Evolutionary conservation across 2,888 invertebrate genomes (phyloP).

Genomic region (Kuschelorhynchus macadamiae): DNA sequence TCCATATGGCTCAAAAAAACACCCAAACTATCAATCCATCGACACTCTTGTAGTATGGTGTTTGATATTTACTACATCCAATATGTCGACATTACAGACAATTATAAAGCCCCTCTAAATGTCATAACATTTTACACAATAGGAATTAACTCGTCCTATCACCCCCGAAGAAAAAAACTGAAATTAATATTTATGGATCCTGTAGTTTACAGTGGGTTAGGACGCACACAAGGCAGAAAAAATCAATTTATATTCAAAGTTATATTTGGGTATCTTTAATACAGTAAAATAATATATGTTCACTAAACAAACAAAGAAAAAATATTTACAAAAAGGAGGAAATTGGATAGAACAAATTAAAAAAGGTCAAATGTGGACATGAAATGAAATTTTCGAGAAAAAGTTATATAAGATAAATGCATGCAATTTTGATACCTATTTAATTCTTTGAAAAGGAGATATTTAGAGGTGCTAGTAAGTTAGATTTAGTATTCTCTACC

Average conservation of each 20-base stretch:
- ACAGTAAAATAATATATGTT: too few species aligned
- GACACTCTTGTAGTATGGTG: neutral
- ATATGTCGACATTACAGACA: conserved; percentile 46
- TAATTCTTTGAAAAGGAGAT: too few species aligned
- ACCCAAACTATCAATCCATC: too few species aligned
- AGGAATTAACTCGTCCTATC: conserved; percentile 61
- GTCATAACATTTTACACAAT: conserved; percentile 58
- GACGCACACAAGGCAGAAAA: too few species aligned
- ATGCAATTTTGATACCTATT: too few species aligned
- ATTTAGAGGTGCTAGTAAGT: too few species aligned
- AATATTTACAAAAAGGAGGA: too few species aligned
- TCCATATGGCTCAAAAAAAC: neutral
- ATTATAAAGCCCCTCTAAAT: conserved; percentile 38
- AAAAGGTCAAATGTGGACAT: neutral
- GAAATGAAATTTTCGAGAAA: neutral
- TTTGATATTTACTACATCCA: conserved; percentile 52
- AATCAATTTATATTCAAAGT: too few species aligned
- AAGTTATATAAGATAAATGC: too few species aligned
- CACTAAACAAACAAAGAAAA: too few species aligned
- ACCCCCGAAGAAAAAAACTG: conserved; percentile 54
- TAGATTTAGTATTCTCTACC: too few species aligned
- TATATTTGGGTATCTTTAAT: neutral
- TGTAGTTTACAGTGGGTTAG: conserved; percentile 19
- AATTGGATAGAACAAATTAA: neutral
- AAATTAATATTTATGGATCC: conserved; percentile 50